These are phyloP conservation scores for Diceros bicornis DNA, from an alignment of 2,797 vertebrate species.

Conservation along the genomic window DNA sequence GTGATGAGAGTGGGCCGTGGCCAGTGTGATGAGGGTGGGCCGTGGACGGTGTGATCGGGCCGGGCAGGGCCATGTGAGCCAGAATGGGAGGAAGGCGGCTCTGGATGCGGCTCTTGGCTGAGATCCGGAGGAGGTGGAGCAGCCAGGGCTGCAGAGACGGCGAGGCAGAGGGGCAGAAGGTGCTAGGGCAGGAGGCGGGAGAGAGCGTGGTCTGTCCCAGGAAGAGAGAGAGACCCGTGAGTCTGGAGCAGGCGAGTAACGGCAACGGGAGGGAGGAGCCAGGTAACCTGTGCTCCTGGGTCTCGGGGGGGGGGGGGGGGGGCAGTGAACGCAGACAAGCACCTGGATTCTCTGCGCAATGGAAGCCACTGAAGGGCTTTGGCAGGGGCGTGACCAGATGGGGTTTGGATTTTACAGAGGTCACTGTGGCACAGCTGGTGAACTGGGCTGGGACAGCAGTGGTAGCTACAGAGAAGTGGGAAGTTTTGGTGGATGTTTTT, in stretches of 20 bases:
- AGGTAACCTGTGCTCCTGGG: background rate
- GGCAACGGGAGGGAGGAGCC: background rate
- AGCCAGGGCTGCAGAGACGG: background rate
- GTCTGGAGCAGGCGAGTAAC: background rate
- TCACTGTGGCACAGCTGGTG: background rate
- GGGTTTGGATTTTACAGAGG: background rate
- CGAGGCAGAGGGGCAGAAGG: background rate
- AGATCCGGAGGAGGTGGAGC: background rate
- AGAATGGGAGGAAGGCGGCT: background rate
- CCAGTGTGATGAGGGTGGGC: no score
- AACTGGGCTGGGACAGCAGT: rapidly evolving
- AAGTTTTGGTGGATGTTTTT: background rate
- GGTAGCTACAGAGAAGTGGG: background rate
- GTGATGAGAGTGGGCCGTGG: no score
- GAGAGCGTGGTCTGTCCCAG: background rate
- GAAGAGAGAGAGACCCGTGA: background rate
- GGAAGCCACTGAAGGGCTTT: background rate
- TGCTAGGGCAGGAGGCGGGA: rapidly evolving
- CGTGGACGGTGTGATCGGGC: background rate
- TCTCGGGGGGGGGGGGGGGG: background rate
- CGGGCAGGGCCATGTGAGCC: background rate
- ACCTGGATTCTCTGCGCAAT: background rate
- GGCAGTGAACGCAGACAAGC: background rate
- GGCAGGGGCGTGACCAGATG: no score
- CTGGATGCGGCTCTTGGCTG: background rate